Percentiles rank a stretch among this genome's conserved stretches.
Conservation (phyloP, 2,113 vertebrate genomes). For the Equus przewalskii region DNA sequence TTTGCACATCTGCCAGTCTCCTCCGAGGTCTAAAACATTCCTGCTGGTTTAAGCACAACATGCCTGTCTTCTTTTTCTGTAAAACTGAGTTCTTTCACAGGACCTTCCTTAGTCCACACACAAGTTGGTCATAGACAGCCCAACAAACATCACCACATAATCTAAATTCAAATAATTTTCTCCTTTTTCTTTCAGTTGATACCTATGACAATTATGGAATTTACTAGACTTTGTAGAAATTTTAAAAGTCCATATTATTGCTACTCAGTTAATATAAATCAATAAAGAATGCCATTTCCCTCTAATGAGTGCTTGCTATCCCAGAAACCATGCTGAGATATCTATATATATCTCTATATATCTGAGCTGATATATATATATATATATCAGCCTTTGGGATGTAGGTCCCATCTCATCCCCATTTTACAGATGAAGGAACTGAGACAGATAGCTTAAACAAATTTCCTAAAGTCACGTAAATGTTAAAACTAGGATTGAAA, state of each 20-base stretch:
- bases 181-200: not conserved
- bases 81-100: not conserved
- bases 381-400: not conserved
- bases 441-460: not conserved
- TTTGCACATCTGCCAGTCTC: not conserved
- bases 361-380: too few species aligned
- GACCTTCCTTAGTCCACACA: not conserved
- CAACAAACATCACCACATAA: not conserved
- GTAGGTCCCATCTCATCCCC: not conserved
- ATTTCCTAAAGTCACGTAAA: not conserved
- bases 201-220: not conserved
- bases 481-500: not conserved
- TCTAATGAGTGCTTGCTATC: not conserved
- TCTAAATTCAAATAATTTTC: not conserved
- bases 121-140: not conserved
- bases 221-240: not conserved
- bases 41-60: not conserved
- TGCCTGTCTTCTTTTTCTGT: not conserved
- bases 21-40: not conserved
- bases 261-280: not conserved
- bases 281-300: not conserved
- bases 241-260: not conserved
- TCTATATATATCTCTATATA: too few species aligned
- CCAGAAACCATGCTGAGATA: too few species aligned
- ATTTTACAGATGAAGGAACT: not conserved